Evolutionary conservation across 2,888 invertebrate genomes (phyloP).

Genomic region (Ophion slaviceki): DNA sequence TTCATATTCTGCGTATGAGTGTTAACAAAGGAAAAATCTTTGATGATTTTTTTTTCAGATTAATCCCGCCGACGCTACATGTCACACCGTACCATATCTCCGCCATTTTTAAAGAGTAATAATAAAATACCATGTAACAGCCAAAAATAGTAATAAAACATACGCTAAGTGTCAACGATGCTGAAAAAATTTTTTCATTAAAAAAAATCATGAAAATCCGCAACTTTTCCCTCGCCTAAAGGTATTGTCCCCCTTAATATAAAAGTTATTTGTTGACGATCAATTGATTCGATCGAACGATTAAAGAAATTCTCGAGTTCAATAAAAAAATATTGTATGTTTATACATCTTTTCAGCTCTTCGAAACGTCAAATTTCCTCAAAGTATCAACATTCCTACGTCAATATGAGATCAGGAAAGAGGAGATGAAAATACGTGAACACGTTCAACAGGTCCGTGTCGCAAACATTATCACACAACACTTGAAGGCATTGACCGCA

Average conservation of each 20-base stretch:
- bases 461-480: neutral
- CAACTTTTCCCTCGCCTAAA: no score
- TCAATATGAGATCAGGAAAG: neutral
- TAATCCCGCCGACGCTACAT: no score
- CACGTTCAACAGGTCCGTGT: neutral
- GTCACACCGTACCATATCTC: no score
- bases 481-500: neutral
- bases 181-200: no score
- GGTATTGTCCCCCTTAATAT: neutral
- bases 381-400: neutral
- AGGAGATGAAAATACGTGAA: neutral
- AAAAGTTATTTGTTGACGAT: neutral
- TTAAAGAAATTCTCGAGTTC: neutral
- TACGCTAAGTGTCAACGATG: no score
- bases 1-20: no score
- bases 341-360: neutral
- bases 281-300: neutral
- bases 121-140: no score
- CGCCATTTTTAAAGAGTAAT: no score
- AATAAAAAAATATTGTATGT: neutral
- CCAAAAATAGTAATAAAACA: no score
- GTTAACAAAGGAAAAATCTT: no score
- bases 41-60: no score
- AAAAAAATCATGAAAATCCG: no score
- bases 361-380: neutral